Conservation (phyloP, 2,797 vertebrate genomes). For the Darevskia mixta region DNA sequence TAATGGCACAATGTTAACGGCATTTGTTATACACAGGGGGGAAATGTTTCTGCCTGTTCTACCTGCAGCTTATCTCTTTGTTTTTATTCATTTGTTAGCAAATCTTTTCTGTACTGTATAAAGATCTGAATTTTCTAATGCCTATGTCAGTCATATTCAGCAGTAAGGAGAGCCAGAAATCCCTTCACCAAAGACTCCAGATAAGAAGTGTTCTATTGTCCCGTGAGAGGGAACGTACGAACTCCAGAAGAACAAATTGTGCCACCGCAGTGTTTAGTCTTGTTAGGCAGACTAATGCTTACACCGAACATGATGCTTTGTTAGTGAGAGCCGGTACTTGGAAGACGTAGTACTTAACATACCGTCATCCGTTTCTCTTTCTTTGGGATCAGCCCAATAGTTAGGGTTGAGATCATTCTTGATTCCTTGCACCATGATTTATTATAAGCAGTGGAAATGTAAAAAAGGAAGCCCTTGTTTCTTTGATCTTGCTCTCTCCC, state of each 20-base stretch:
- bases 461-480: conserved; percentile 43
- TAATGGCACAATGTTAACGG: too few species aligned
- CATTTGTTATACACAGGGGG: too few species aligned
- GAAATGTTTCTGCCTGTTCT: too few species aligned
- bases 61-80: too few species aligned
- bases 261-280: conserved; percentile 20
- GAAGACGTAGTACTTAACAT: conserved; percentile 53
- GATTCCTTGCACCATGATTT: conserved; percentile 62
- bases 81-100: not conserved
- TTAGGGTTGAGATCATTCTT: conserved; percentile 64
- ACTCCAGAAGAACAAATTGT: conserved; percentile 17
- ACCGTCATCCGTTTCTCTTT: conserved; percentile 67
- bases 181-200: conserved; percentile 47
- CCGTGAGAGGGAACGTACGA: conserved; percentile 25
- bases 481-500: conserved; percentile 61
- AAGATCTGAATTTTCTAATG: not conserved
- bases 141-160: conserved; percentile 21
- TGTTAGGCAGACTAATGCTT: conserved; percentile 24
- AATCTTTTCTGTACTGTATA: not conserved
- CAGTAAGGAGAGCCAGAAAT: conserved; percentile 38
- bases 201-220: conserved; percentile 43
- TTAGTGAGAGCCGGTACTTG: conserved; percentile 6
- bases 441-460: conserved; percentile 52
- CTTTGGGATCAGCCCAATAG: conserved; percentile 62
- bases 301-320: not conserved